Base-by-base conservation (phyloP, 1,140 invertebrate species). In the Agraylea sexmaculata region DNA sequence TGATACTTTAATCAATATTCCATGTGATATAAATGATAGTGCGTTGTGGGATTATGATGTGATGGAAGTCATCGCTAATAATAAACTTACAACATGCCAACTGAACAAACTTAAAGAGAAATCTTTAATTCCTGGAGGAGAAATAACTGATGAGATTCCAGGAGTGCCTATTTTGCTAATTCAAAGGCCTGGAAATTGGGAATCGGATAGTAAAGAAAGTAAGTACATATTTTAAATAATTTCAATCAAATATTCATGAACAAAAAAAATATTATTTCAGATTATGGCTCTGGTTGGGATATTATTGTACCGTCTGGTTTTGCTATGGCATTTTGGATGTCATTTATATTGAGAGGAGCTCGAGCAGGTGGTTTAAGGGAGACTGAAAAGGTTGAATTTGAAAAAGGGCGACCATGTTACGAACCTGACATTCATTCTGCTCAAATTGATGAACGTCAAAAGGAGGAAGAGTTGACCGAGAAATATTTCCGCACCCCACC, bases 271-370 rank as follows among this genome's bases (percentile, higher is more conserved):
- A 8, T 8, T 8, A 25, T 42, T 55, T 43, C 62, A 80, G 82
- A 78, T 20, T 83, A 79, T 61, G 71, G 75, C 4, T 70, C 72
- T 62, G 87, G 88, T 22, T 87, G 87, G 77, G 92, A 96, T 62
- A 54, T 96, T 8, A 78, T 96, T 45, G 46, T 85, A 10, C 90
- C 91, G 5, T 58, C 73, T 16, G 73, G 74, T 15, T 92, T 87
- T 76, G 76, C 77, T n/a, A 78, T 89, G 70, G 65, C 79, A 18
- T 80, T 93, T 51, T 94, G 88, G 87, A 56, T 89, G 15, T 70
- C 82, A 12, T 73, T 92, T 16, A 73, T 87, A 25, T 80, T 87
- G 64, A 76, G 80, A 55, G 86, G 87, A 32, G 85, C 78, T 2
- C 68, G 80, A 54, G 70, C 77, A 7, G 83, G 78, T 11, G 92